Conservation (phyloP, 37 sponge, comb jelly and placozoan genomes). For the Haliclona indistincta region DNA sequence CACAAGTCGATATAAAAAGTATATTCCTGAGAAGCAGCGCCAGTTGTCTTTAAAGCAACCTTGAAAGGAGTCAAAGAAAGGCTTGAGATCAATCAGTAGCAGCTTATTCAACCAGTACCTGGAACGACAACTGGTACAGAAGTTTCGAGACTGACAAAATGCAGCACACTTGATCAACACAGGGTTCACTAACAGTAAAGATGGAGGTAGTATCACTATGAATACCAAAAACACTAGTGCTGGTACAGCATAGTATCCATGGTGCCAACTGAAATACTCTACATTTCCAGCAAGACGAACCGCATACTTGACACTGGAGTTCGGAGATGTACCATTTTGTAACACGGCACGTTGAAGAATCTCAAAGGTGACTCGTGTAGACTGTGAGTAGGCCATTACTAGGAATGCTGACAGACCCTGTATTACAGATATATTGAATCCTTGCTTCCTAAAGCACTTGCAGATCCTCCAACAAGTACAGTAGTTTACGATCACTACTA, state of each 20-base stretch:
- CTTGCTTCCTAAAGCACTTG: not conserved
- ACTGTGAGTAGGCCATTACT: constrained; percentile 34
- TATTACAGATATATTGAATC: constrained; percentile 3
- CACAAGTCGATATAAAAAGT: constrained; percentile 5
- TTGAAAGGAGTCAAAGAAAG: not conserved
- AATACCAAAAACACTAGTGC: not conserved
- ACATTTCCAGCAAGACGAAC: not conserved
- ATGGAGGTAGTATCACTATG: constrained; percentile 2
- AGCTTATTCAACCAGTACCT: no score
- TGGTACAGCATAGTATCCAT: not conserved
- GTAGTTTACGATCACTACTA: constrained; percentile 22
- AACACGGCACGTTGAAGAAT: constrained; percentile 1
- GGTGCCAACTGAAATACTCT: not conserved
- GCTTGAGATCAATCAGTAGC: not conserved
- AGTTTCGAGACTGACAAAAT: no score
- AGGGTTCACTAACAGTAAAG: not conserved
- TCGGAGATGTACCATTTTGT: not conserved
- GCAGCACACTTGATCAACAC: no score
- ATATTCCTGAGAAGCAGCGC: constrained; percentile 5
- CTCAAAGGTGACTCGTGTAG: constrained; percentile 11
- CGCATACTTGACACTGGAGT: not conserved
- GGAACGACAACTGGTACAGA: no score
- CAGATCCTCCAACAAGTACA: not conserved
- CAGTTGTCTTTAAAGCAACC: constrained; percentile 13
- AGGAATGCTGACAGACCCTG: constrained; percentile 53